Base-by-base conservation (phyloP, 1,140 invertebrate species). In the Ganaspis sp. region DNA sequence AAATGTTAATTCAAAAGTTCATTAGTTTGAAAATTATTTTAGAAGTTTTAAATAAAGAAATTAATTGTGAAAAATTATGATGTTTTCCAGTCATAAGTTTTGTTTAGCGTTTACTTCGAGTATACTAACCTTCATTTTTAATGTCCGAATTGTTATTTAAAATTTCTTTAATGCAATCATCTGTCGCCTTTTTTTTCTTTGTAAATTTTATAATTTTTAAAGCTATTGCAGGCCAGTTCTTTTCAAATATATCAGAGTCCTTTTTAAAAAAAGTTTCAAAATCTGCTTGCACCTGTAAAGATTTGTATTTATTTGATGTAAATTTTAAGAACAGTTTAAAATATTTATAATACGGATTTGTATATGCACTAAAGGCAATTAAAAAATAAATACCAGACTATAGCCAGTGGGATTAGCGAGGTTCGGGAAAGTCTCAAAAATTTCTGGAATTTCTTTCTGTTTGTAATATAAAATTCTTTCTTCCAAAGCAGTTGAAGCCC, bases 191-290 rank as follows among this genome's bases (percentile, higher is more conserved):
- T 49, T 45, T 71, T n/a, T 72, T 73, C 45, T 78, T 71, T 2
- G 72, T 72, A 64, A 74, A 71, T 49, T 72, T 40, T 9, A 78
- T 49, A 34, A 74, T 69, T 49, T 78, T 71, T 21, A 34, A 21
- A 6, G 72, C 72, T 71, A 69, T 15, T 9, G 2, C 9, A 34
- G 34, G 15, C 72, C 76, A 78, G 4, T 74, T 78, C 34, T 74
- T 74, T 4, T 9, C 12, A 19, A 78, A 78, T 45, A 40, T 0
- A 70, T 77, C 76, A n/a, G 53, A 42, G n/a, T 69, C 4, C 21
- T 78, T 78, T 12, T 29, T 34, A 29, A 74, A 78, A 40, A 49
- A 74, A 58, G 69, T 73, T 38, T 64, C 29, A 53, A 73, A 80
- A 53, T 76, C 74, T n/a, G 72, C 72, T 74, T 78, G 42, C 9